Evolutionary conservation across 2,888 invertebrate genomes (phyloP).

Genomic region (Alcis repandata): DNA sequence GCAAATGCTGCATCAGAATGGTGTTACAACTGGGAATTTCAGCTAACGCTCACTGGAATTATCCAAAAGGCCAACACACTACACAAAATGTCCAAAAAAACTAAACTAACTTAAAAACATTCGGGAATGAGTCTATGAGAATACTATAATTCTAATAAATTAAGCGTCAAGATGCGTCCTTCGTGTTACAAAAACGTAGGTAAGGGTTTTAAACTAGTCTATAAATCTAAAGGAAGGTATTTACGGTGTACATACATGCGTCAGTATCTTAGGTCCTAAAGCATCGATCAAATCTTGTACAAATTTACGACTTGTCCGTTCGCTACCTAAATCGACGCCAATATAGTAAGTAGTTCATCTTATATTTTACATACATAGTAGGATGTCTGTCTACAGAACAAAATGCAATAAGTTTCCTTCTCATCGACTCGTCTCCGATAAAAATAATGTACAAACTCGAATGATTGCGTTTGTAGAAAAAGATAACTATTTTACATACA

Average conservation of each 20-base stretch:
- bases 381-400: conserved; percentile 35
- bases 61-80: conserved; percentile 54
- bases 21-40: conserved; percentile 63
- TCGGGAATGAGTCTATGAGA: conserved; percentile 67
- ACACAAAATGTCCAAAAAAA: conserved; percentile 72
- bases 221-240: conserved; percentile 17
- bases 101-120: conserved; percentile 65
- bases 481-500: conserved; percentile 75
- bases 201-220: conserved; percentile 12
- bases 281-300: conserved; percentile 14
- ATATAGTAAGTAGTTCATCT: conserved; percentile 10
- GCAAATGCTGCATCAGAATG: conserved; percentile 46
- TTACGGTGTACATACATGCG: conserved; percentile 8
- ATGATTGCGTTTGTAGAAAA: conserved; percentile 80
- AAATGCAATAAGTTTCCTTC: conserved; percentile 46
- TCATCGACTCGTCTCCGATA: conserved; percentile 67
- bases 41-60: conserved; percentile 58
- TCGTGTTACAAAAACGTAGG: conserved; percentile 4
- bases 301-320: conserved; percentile 15
- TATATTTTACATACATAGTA: conserved; percentile 8
- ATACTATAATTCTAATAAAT: conserved; percentile 48
- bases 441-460: conserved; percentile 79
- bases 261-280: conserved; percentile 19
- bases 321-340: conserved; percentile 14
- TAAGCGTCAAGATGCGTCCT: conserved; percentile 36